Evolutionary conservation across 2,113 vertebrate species (phyloP), one percentile per base, ranked within the genome.

Genomic region (Seriola quinqueradiata): DNA sequence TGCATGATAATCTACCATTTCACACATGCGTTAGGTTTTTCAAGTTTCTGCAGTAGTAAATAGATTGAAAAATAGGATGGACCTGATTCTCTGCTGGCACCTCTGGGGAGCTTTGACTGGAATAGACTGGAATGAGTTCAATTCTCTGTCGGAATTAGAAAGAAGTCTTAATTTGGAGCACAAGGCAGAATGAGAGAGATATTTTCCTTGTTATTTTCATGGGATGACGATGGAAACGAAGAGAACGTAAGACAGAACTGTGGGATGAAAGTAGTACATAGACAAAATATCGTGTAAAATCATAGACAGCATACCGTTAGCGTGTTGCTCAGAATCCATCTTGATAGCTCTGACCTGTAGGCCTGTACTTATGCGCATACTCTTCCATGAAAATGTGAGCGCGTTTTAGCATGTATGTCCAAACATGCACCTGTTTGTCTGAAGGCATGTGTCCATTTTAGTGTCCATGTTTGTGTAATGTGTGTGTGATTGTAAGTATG

Each of bases 41-140:
- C 42, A 46, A 50, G 76, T 79, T 77, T 70, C 65, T 83, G 46
- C 46, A 67, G 74, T 81, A 77, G 77, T 79, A 78, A 70, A 60
- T 61, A 73, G 61, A 77, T 67, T 81, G 46, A 70, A 83, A 77
- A 81, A 68, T 78, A 82, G 66, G 76, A 72, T 84, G 75, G 68
- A 81, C 70, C 66, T 58, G 60, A 78, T 91, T 90, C 82, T 81
- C 23, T 70, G 73, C 60, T 66, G 36, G 60, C 40, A 65, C 82
- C 93, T 91, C 79, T 13, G 16, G 90, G 83, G 89, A 87, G 12
- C 5, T 6, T 59, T 63, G 65, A 82, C 87, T 1, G 46, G 81
- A 89, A 92, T 89, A 86, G 87, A 77, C 50, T 65, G 55, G 84
- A 93, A 93, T 89, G 88, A 92, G 87, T 85, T 89, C 83, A 89